A percentile compares a stretch with the other conserved stretches of the same genome.
These are phyloP conservation scores for Anaspis maculata DNA, from an alignment of 2,888 invertebrate species.

Conservation along the genomic window DNA sequence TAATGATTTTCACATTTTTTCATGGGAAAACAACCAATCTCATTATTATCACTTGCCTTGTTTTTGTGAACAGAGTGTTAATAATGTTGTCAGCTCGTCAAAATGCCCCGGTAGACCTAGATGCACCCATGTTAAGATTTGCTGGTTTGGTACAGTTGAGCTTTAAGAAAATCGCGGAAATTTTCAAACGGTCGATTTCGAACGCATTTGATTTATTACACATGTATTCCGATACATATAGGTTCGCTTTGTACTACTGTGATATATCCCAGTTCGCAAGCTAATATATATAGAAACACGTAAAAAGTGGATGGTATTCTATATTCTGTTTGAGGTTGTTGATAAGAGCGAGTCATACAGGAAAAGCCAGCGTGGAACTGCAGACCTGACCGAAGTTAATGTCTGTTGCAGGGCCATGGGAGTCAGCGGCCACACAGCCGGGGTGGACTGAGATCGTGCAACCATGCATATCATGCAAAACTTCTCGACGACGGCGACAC, in stretches of 20 bases:
- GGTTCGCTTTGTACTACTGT: slow-evolving; percentile 22
- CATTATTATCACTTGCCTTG: no score
- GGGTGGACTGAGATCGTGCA: slow-evolving; percentile 39
- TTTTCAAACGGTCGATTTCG: slow-evolving; percentile 13
- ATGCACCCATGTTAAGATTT: no score
- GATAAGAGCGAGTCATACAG: slow-evolving; percentile 29
- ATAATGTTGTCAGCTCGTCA: no score
- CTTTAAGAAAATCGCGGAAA: slow-evolving; percentile 7
- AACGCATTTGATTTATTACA: slow-evolving; percentile 33
- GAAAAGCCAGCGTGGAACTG: no score
- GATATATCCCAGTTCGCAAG: slow-evolving; percentile 19
- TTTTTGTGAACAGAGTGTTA: no score
- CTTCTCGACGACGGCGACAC: slow-evolving; percentile 29
- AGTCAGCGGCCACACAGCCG: slow-evolving; percentile 35
- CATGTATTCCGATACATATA: slow-evolving; percentile 29
- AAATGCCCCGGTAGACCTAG: no score
- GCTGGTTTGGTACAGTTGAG: no score
- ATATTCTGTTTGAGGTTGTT: slow-evolving; percentile 37
- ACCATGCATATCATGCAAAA: slow-evolving; percentile 35
- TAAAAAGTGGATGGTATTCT: slow-evolving; percentile 28
- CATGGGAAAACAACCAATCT: no score
- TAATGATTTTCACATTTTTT: slow-evolving; percentile 10
- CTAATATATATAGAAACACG: slow-evolving; percentile 12
- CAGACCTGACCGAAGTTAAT: slow-evolving; percentile 17
- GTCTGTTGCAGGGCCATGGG: slow-evolving; percentile 40